These are phyloP conservation scores for Piliocolobus tephrosceles DNA, from an alignment of 2,113 vertebrate species.

Conservation along the genomic window DNA sequence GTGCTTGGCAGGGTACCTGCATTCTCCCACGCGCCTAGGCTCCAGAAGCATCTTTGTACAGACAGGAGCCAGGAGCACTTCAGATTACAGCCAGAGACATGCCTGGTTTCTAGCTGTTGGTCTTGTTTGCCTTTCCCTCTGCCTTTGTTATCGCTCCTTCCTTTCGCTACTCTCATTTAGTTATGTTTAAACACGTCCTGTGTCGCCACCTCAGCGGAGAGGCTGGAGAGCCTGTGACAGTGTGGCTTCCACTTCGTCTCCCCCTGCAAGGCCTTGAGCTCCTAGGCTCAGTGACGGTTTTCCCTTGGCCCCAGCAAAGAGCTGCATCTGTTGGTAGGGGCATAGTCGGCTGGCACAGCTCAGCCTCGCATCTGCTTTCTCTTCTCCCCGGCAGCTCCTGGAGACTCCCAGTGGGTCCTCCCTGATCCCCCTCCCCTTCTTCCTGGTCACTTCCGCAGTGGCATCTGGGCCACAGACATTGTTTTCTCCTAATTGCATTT, in stretches of 20 bases:
- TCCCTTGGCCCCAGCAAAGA: neutral
- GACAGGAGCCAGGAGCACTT: neutral
- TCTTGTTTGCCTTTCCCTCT: constrained; percentile 66
- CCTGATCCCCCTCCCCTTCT: neutral
- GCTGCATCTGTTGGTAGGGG: neutral
- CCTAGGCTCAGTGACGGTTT: constrained; percentile 58
- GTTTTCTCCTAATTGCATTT: constrained; percentile 52
- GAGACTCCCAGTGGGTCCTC: neutral
- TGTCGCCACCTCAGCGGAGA: constrained; percentile 68
- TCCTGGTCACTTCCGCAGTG: constrained; percentile 41
- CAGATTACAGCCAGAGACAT: constrained; percentile 27
- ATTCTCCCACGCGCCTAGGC: neutral
- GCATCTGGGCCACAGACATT: constrained; percentile 49
- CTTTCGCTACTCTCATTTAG: constrained; percentile 60
- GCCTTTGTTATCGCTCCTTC: constrained; percentile 42
- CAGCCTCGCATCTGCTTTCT: neutral
- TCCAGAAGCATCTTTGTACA: neutral
- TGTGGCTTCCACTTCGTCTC: constrained; percentile 64
- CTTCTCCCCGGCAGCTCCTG: neutral
- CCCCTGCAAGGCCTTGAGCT: constrained; percentile 61
- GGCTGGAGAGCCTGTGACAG: constrained; percentile 64
- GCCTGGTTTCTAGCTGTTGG: constrained; percentile 3
- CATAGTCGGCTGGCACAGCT: neutral
- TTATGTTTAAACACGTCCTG: constrained; percentile 78
- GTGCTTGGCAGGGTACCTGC: no score